Evolutionary conservation across 1,140 invertebrate species (phyloP).

Genomic region (Telenomus remus): DNA sequence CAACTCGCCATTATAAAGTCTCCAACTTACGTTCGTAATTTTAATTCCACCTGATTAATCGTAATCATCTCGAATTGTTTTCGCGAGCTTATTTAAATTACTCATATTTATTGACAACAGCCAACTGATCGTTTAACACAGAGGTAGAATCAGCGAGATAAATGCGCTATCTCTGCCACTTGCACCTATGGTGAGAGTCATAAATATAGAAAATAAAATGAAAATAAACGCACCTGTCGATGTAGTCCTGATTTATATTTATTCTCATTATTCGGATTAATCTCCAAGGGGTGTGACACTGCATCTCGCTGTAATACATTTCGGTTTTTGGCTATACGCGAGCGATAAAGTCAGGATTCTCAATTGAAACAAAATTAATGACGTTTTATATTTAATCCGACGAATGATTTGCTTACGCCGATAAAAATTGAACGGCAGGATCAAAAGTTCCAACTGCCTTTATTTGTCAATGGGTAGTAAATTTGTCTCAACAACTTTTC

Average conservation of each 20-base stretch:
- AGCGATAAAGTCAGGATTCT: too few species aligned
- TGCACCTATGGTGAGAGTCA: slow-evolving; percentile 54
- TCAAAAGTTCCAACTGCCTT: too few species aligned
- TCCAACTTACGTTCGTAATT: too few species aligned
- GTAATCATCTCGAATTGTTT: too few species aligned
- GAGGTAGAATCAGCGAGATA: slow-evolving; percentile 40
- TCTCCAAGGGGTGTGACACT: slow-evolving; percentile 35
- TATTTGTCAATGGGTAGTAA: too few species aligned
- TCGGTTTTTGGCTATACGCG: not conserved
- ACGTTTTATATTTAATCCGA: too few species aligned
- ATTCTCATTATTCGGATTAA: slow-evolving; percentile 53
- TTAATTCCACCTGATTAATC: too few species aligned
- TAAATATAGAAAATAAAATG: slow-evolving; percentile 56
- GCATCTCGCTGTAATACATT: slow-evolving; percentile 35
- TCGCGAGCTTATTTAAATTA: slow-evolving; percentile 33
- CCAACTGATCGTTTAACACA: slow-evolving; percentile 45
- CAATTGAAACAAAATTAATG: too few species aligned
- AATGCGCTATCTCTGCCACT: slow-evolving; percentile 57
- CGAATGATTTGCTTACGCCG: too few species aligned
- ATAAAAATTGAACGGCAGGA: too few species aligned
- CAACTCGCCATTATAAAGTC: too few species aligned
- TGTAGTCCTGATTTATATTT: slow-evolving; percentile 55
- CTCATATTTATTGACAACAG: slow-evolving; percentile 54
- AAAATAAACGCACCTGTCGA: slow-evolving; percentile 56
- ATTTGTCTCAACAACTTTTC: too few species aligned